Evolutionary conservation across 2,113 vertebrate species (phyloP), one percentile per base, ranked within the genome.

Genomic region (Climacteris rufus): DNA sequence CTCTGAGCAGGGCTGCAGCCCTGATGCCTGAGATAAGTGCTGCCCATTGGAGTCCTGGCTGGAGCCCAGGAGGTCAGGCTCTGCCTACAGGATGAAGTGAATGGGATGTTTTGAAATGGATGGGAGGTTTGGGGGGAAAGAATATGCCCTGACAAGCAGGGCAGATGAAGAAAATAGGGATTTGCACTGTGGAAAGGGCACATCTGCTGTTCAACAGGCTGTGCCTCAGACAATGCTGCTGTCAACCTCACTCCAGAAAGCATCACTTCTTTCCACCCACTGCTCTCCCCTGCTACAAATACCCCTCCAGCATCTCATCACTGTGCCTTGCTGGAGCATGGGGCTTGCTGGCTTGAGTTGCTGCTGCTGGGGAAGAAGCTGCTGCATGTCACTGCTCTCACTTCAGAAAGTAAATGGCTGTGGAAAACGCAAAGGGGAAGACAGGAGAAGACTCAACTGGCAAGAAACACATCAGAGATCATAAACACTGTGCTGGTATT

Each of bases 211-310:
- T 80, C 52, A 91, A 76, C 63, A 93, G 91, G 77, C 87, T 60
- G 66, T 39, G 83, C 80, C 59, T 74, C 75, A 74, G 54, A 83
- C 68, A 54, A 61, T 5, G 30, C 12, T 50, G 42, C 83, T 70
- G 78, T 88, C 89, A 91, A 42, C 57, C 18, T 72, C 75, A 40
- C 74, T 82, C 91, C 93, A 91, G 84, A 92, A 95, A 95, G 72
- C 81, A 85, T 47, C 80, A n/a, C 49, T 75, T 83, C 86, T 75
- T 93, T 45, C 84, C 93, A 81, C 63, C 47, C 91, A 44, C 66
- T 39, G 40, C 56, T 71, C 47, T 71, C 33, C 72, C 21, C 53
- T 40, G 83, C 78, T 69, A 59, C 40, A 84, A 91, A 75, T 65
- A 74, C 4, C 93, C 83, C 83, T 78, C 76, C 83, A 81, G 86